Evolutionary conservation across 2,113 vertebrate species (phyloP).

Genomic region (Ptilorrhoa leucosticta): DNA sequence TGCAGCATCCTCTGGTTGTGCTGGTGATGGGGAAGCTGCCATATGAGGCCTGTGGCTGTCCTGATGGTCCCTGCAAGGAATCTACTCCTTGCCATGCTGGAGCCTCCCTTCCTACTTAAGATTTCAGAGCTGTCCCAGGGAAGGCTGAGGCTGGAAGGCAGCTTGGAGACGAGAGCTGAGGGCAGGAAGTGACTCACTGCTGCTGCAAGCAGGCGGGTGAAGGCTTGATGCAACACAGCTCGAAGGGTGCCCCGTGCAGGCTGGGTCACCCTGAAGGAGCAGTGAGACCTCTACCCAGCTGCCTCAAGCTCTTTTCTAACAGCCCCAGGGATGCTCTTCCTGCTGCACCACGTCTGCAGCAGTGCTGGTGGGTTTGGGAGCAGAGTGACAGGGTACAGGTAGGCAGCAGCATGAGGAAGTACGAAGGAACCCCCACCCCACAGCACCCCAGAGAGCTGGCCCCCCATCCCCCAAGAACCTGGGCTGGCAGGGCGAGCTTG

Average conservation of each 20-base stretch:
- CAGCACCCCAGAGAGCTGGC: not conserved
- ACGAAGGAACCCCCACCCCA: rapidly evolving
- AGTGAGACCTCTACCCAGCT: not conserved
- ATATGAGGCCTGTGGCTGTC: not conserved
- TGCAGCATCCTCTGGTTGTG: not conserved
- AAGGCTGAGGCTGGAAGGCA: not conserved
- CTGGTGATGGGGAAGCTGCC: not conserved
- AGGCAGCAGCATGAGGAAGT: not conserved
- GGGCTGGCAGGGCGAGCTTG: not conserved
- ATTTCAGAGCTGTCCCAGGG: rapidly evolving
- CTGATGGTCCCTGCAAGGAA: not conserved
- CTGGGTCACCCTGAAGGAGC: not conserved
- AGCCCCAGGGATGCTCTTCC: not conserved
- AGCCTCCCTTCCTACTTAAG: rapidly evolving
- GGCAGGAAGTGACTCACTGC: slow-evolving; percentile 26
- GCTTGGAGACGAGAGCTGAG: not conserved
- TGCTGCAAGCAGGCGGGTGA: not conserved
- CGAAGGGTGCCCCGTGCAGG: not conserved
- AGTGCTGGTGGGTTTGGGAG: rapidly evolving
- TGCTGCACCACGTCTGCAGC: rapidly evolving
- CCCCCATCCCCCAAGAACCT: rapidly evolving
- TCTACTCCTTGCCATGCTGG: rapidly evolving
- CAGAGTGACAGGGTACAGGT: not conserved
- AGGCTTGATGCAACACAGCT: not conserved
- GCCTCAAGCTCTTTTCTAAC: not conserved